Evolutionary conservation across 2,888 invertebrate genomes (phyloP), one percentile per base, ranked within the genome.

Genomic region (Dynastes hyllus): DNA sequence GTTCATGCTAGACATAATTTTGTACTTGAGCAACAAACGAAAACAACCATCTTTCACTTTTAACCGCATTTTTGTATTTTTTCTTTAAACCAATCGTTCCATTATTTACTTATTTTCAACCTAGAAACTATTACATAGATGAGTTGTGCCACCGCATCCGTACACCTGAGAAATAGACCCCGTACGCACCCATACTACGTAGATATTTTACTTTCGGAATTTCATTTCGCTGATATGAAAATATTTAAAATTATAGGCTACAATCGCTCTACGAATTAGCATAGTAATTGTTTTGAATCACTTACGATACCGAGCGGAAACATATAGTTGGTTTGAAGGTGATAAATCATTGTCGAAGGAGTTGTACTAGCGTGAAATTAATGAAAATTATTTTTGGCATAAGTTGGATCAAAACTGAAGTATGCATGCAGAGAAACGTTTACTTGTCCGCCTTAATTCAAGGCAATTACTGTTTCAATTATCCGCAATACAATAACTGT

Each of bases 1-100:
- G 45, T 45, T 45, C 45, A 11, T 45, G 45, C 45, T 45, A 45
- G 11, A 11, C 45, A 11, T 45, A 45, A 8, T 45, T 45, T 45
- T 11, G 45, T 58, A 58, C 22, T 58, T 22, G 55, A 22, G n/a
- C 22, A 16, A 58, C 22, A 58, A 8, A 58, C 55, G 8, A 58
- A 63, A 63, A 63, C 37, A 63, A 29, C 58, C 80, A 22, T 58
- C 81, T 81, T 81, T 81, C 81, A 81, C 81, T 81, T 81, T 81
- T 81, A 81, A 79, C 81, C 81, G 81, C 80, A 73, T 80, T 81
- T 81, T 80, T 79, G 29, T 22, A 76, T 79, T 66, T 73, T 73
- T 45, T n/a, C 22, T 69, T 32, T 8, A 29, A 51, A 51, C 53
- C 11, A 69, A 69, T 29, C 69, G 29, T 69, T 51, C 29, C 8